phyloP scores from a whole-genome alignment of 2,888 invertebrate species.

The Parelbella ahira region DNA sequence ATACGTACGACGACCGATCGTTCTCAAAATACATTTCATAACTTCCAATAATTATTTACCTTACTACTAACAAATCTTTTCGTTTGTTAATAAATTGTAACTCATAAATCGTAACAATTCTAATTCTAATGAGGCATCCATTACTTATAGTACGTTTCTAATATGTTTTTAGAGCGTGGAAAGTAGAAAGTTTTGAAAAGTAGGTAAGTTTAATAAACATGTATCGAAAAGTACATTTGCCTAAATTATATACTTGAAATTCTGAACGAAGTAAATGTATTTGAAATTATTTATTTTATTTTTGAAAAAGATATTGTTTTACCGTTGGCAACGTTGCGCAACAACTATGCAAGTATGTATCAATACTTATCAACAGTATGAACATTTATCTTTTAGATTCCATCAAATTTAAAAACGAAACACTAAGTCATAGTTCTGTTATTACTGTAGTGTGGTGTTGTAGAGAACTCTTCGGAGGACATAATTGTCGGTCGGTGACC shows the following conservation, averaged over 20 bases:
- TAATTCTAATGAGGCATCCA: slow-evolving; percentile 60
- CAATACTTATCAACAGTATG: too few species aligned
- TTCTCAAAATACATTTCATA: too few species aligned
- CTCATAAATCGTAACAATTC: slow-evolving; percentile 42
- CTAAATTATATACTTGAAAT: slow-evolving; percentile 35
- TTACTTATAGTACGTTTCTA: slow-evolving; percentile 69
- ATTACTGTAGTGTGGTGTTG: slow-evolving; percentile 35
- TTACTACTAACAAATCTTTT: too few species aligned
- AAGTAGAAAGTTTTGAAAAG: slow-evolving; percentile 77
- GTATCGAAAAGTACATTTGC: slow-evolving; percentile 57
- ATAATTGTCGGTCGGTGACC: slow-evolving; percentile 78
- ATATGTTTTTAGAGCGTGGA: slow-evolving; percentile 79
- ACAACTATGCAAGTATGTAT: too few species aligned
- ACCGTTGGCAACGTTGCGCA: too few species aligned
- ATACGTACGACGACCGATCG: too few species aligned
- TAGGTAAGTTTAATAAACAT: slow-evolving; percentile 62
- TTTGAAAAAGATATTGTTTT: too few species aligned
- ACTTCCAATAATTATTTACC: too few species aligned
- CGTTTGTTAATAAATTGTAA: slow-evolving; percentile 23
- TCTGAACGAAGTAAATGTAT: background rate
- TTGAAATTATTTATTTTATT: too few species aligned
- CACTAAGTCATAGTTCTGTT: slow-evolving; percentile 33
- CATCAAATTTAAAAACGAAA: too few species aligned
- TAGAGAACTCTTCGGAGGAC: slow-evolving; percentile 66
- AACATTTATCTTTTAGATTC: too few species aligned